phyloP scores from a whole-genome alignment of 2,888 invertebrate species.

The Platerodrilus igneus region DNA sequence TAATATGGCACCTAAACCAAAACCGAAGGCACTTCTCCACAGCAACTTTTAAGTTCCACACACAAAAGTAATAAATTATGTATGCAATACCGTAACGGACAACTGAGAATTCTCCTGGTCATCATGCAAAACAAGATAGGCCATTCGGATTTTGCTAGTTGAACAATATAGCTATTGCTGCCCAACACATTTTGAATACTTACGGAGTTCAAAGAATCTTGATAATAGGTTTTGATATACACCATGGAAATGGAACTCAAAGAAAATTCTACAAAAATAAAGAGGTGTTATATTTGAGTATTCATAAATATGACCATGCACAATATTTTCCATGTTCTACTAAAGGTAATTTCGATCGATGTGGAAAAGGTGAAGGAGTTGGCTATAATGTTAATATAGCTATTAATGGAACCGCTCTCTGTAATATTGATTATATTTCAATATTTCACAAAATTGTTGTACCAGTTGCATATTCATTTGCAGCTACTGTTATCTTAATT shows the following conservation, averaged over 20 bases:
- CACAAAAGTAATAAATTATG: too few species aligned
- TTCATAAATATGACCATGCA: constrained; percentile 88
- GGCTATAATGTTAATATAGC: constrained; percentile 93
- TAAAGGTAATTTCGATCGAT: constrained; percentile 61
- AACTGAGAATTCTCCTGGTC: too few species aligned
- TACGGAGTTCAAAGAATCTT: constrained; percentile 57
- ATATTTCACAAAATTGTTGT: constrained; percentile 83
- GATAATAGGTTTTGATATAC: constrained; percentile 93
- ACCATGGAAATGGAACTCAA: constrained; percentile 93
- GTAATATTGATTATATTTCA: constrained; percentile 82
- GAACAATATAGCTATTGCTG: constrained; percentile 81
- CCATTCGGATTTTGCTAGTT: constrained; percentile 89
- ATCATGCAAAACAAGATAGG: constrained; percentile 73
- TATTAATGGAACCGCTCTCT: constrained; percentile 85
- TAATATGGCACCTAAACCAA: too few species aligned
- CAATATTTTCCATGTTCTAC: constrained; percentile 79
- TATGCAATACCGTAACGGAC: too few species aligned
- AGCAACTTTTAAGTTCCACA: too few species aligned
- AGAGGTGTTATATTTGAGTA: constrained; percentile 81
- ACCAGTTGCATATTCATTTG: constrained; percentile 86
- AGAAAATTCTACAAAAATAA: constrained; percentile 69
- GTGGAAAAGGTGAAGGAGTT: constrained; percentile 62
- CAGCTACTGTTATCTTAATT: constrained; percentile 79
- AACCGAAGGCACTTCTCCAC: too few species aligned
- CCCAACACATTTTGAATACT: constrained; percentile 52